A percentile compares a stretch with the other conserved stretches of the same genome.
phyloP scores from a whole-genome alignment of 2,888 invertebrate species.

The Megaustenia siamemsis region DNA sequence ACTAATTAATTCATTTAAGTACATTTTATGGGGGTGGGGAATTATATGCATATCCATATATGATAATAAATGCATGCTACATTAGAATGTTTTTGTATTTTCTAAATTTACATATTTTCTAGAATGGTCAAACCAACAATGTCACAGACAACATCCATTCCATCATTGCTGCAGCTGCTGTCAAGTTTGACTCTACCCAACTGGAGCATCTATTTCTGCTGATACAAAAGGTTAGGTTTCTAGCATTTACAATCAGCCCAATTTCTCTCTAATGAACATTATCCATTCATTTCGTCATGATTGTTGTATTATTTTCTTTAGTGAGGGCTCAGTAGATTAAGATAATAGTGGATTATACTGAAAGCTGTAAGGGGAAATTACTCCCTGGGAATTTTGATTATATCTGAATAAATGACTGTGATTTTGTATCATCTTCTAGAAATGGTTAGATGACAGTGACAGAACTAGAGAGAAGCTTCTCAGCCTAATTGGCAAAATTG shows the following conservation, averaged over 20 bases:
- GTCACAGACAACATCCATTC: constrained; percentile 82
- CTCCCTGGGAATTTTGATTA: too few relatives aligned
- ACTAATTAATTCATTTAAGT: too few relatives aligned
- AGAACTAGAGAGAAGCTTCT: constrained; percentile 81
- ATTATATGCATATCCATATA: too few relatives aligned
- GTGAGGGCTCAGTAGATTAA: too few relatives aligned
- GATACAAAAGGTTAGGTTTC: constrained; percentile 79
- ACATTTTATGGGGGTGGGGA: too few relatives aligned
- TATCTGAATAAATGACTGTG: too few relatives aligned
- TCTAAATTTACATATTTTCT: constrained; percentile 44
- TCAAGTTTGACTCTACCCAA: constrained; percentile 80
- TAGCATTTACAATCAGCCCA: background rate
- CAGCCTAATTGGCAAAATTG: constrained; percentile 81
- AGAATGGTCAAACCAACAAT: constrained; percentile 81
- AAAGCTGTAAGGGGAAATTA: too few relatives aligned
- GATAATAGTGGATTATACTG: too few relatives aligned
- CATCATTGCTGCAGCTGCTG: constrained; percentile 81
- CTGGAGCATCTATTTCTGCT: constrained; percentile 80
- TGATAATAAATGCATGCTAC: too few relatives aligned
- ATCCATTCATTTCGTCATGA: background rate
- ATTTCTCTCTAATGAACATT: background rate
- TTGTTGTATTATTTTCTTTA: background rate
- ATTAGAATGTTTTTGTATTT: background rate
- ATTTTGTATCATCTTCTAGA: too few relatives aligned
- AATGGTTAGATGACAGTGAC: constrained; percentile 80